Evolutionary conservation across 2,888 invertebrate genomes (phyloP).

Genomic region (Eumacrocentrus americanus): DNA sequence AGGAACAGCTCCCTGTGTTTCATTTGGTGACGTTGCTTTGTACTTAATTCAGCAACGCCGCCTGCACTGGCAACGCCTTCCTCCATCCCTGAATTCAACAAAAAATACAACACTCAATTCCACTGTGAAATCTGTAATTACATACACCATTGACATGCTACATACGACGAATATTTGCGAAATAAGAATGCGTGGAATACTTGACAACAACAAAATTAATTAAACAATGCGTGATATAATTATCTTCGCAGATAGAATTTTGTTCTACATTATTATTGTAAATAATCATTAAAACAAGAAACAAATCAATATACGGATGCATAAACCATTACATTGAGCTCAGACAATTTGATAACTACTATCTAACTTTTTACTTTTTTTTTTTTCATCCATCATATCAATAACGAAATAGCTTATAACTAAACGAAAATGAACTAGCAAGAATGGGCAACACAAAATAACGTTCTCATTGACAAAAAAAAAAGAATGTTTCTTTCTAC

Average conservation of each 20-base stretch:
- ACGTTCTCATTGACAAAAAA: conserved; percentile 11
- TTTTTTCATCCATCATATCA: conserved; percentile 7
- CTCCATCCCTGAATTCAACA: conserved; percentile 60
- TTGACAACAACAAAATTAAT: conserved; percentile 13
- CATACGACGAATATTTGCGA: background rate
- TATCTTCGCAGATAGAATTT: background rate
- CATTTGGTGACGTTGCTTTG: conserved; percentile 92
- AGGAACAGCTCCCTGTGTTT: conserved; percentile 98
- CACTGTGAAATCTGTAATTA: background rate
- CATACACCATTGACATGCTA: conserved; percentile 28
- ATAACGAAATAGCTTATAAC: conserved; percentile 28
- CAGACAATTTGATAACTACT: background rate
- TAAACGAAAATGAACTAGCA: conserved; percentile 51
- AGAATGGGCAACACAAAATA: conserved; percentile 51
- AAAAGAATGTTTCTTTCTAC: conserved; percentile 15
- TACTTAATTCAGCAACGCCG: conserved; percentile 72
- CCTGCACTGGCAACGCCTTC: conserved; percentile 64
- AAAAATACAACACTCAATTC: conserved; percentile 23
- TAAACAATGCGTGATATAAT: conserved; percentile 9
- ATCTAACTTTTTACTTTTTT: conserved; percentile 3
- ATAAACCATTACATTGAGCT: background rate
- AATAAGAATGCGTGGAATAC: background rate
- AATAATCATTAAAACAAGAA: background rate
- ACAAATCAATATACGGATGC: background rate
- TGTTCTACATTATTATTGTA: no score